phyloP scores from a whole-genome alignment of 2,113 vertebrate genomes.

The Heterochromis multidens region DNA sequence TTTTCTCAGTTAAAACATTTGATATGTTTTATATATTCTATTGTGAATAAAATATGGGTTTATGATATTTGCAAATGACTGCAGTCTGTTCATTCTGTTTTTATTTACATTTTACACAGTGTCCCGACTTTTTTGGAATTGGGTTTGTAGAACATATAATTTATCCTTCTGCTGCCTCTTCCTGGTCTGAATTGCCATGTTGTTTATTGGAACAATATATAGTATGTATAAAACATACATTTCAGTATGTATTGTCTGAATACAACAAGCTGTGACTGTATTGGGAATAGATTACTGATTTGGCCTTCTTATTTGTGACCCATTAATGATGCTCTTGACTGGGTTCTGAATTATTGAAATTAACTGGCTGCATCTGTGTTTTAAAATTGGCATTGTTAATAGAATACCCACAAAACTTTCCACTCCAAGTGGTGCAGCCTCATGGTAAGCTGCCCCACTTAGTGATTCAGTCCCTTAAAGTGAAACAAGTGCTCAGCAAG shows the following conservation, averaged over 20 bases:
- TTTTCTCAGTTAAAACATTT: not conserved
- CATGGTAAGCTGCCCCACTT: not conserved
- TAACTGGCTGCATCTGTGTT: not conserved
- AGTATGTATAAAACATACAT: not conserved
- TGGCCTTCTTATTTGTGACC: not conserved
- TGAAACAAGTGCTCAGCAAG: not conserved
- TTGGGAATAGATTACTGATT: not conserved
- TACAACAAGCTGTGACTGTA: not conserved
- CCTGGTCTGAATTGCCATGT: not conserved
- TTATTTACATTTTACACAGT: not conserved
- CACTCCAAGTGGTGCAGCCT: not conserved
- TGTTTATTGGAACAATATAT: not conserved
- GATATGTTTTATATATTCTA: not conserved
- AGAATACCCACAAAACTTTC: not conserved
- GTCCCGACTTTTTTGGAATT: not conserved
- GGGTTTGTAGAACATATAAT: accelerated
- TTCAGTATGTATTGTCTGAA: not conserved
- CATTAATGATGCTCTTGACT: not conserved
- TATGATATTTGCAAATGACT: not conserved
- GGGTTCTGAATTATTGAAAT: not conserved
- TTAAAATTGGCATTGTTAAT: not conserved
- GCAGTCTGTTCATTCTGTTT: not conserved
- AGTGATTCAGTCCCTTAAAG: not conserved
- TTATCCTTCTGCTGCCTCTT: not conserved
- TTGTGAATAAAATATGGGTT: too few species aligned